These are phyloP conservation scores for Zophobas morio DNA, from an alignment of 1,140 invertebrate genomes.

Conservation along the genomic window DNA sequence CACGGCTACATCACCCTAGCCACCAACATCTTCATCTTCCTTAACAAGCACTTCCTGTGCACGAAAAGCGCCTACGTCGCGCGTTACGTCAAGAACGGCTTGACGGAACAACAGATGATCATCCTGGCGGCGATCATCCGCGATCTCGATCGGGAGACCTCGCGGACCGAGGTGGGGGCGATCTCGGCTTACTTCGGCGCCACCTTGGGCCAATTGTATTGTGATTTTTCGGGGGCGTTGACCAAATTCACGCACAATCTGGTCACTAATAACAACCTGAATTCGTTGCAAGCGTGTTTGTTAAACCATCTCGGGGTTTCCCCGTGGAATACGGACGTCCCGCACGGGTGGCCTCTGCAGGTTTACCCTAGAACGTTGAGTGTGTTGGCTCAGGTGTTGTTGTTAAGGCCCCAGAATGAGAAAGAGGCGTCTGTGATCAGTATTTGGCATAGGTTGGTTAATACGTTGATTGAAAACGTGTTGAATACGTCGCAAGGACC, in stretches of 20 bases:
- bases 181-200: constrained; percentile 82
- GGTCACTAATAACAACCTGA: constrained; percentile 80
- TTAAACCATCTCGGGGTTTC: constrained; percentile 84
- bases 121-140: constrained; percentile 87
- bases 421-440: constrained; percentile 90
- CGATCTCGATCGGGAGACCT: constrained; percentile 89
- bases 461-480: constrained; percentile 89
- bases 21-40: constrained; percentile 80
- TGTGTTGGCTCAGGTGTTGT: constrained; percentile 82
- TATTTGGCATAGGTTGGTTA: constrained; percentile 91
- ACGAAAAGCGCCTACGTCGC: constrained; percentile 73
- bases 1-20: constrained; percentile 88
- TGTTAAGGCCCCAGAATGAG: constrained; percentile 87
- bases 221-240: constrained; percentile 83
- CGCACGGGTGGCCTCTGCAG: constrained; percentile 83
- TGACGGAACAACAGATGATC: constrained; percentile 84
- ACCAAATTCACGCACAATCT: constrained; percentile 90
- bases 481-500: constrained; percentile 71
- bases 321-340: constrained; percentile 76
- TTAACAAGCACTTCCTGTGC: constrained; percentile 77
- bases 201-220: constrained; percentile 80
- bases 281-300: constrained; percentile 80
- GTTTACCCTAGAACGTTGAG: constrained; percentile 86
- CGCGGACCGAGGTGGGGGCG: constrained; percentile 84
- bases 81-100: constrained; percentile 73